These are phyloP conservation scores for Synanthedon myopaeformis DNA, from an alignment of 2,888 invertebrate genomes.

Conservation along the genomic window DNA sequence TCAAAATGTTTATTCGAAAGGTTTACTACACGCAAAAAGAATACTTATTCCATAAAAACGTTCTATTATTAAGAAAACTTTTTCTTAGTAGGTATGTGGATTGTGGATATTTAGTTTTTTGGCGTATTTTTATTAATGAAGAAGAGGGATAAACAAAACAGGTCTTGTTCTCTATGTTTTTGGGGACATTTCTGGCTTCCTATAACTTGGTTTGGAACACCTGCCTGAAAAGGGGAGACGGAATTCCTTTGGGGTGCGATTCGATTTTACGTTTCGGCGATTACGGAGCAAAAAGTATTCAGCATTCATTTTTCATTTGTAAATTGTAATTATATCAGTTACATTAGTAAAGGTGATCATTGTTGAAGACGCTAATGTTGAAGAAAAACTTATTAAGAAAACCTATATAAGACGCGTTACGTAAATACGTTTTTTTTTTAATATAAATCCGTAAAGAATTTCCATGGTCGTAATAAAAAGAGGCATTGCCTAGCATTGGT, in stretches of 20 bases:
- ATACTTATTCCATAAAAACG: no score
- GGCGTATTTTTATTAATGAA: conserved; percentile 3
- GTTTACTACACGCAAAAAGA: no score
- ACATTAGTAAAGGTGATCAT: no score
- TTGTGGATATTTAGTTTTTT: conserved; percentile 3
- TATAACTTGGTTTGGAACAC: conserved; percentile 38
- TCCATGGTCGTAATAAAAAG: no score
- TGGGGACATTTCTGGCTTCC: conserved; percentile 26
- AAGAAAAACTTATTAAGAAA: no score
- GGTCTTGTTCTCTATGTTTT: conserved; percentile 35
- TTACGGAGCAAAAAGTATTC: neutral
- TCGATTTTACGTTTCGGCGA: neutral
- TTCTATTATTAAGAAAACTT: no score
- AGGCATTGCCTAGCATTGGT: no score
- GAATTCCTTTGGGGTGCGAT: conserved; percentile 16
- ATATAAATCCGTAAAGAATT: no score
- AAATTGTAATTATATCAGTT: neutral
- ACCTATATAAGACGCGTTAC: no score
- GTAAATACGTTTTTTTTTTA: no score
- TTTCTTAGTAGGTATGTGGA: neutral
- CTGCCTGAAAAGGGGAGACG: conserved; percentile 31
- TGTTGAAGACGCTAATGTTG: no score
- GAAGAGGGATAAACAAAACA: conserved; percentile 29
- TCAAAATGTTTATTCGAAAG: no score
- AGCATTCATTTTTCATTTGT: neutral